A percentile compares a stretch with the other conserved stretches of the same genome.
These are phyloP conservation scores for Xyrichtys novacula DNA, from an alignment of 2,797 vertebrate genomes.

Conservation along the genomic window DNA sequence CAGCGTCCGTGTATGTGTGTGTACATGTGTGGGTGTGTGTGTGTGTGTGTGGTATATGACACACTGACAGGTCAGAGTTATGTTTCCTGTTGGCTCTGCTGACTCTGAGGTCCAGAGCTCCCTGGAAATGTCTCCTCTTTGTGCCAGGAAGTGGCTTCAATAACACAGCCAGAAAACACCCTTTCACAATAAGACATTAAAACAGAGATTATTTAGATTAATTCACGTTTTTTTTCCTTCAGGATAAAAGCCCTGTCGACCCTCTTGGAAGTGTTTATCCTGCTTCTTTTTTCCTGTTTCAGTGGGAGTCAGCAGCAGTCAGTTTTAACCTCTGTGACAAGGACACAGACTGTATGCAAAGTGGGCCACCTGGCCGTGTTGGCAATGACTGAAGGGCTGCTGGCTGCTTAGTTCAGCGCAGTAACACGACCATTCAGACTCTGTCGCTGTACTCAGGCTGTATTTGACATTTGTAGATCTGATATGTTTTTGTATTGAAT, in stretches of 20 bases:
- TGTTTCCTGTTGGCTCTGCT: constrained; percentile 68
- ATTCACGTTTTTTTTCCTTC: not conserved
- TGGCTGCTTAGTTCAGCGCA: not conserved
- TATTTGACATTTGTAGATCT: not conserved
- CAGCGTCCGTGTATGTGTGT: not conserved
- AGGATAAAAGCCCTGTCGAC: not conserved
- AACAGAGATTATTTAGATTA: not conserved
- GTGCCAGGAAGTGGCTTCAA: constrained; percentile 59
- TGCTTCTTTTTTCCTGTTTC: constrained; percentile 10
- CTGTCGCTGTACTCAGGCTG: not conserved
- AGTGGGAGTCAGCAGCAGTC: constrained; percentile 29
- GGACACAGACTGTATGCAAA: constrained; percentile 61
- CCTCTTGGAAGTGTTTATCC: not conserved
- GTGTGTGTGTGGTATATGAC: constrained; percentile 34
- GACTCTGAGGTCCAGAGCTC: constrained; percentile 38
- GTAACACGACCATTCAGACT: not conserved
- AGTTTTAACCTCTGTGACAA: constrained; percentile 67
- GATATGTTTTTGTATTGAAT: too few relatives aligned
- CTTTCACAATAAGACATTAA: not conserved
- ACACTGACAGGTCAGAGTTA: constrained; percentile 58
- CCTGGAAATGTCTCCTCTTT: constrained; percentile 52
- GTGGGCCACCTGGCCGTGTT: constrained; percentile 71
- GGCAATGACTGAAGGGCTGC: constrained; percentile 18
- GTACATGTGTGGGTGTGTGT: constrained; percentile 16
- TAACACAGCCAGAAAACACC: constrained; percentile 18